Conservation (phyloP, 1,140 invertebrate genomes). For the Dendrolimus punctatus region DNA sequence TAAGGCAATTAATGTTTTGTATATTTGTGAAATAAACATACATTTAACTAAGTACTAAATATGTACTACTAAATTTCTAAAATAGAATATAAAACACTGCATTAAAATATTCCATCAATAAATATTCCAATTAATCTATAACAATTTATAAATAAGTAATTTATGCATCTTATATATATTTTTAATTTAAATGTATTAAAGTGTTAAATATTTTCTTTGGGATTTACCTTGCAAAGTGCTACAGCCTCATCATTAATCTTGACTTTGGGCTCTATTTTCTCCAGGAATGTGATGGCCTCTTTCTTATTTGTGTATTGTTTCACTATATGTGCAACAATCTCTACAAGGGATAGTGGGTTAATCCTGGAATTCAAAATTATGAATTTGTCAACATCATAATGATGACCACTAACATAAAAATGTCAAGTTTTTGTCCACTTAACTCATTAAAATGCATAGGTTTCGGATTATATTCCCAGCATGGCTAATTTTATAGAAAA, state of each 20-base stretch:
- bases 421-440: not conserved
- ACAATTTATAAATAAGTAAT: not conserved
- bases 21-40: too few relatives aligned
- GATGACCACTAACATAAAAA: not conserved
- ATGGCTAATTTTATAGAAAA: too few relatives aligned
- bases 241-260: slow-evolving; percentile 90
- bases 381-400: not conserved
- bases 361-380: slow-evolving; percentile 78
- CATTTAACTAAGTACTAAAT: too few relatives aligned
- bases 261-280: slow-evolving; percentile 90
- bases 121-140: too few relatives aligned
- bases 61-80: too few relatives aligned
- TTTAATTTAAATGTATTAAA: not conserved
- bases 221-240: slow-evolving; percentile 83
- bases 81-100: too few relatives aligned
- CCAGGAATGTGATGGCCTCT: slow-evolving; percentile 88
- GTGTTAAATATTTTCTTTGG: not conserved
- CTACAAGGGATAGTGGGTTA: slow-evolving; percentile 92
- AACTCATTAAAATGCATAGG: too few relatives aligned
- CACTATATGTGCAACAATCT: slow-evolving; percentile 87
- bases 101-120: too few relatives aligned
- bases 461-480: too few relatives aligned
- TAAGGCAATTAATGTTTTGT: too few relatives aligned
- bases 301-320: slow-evolving; percentile 86
- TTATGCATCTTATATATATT: not conserved